These are phyloP conservation scores for Callosobruchus maculatus DNA, from an alignment of 2,888 invertebrate genomes.

Conservation along the genomic window DNA sequence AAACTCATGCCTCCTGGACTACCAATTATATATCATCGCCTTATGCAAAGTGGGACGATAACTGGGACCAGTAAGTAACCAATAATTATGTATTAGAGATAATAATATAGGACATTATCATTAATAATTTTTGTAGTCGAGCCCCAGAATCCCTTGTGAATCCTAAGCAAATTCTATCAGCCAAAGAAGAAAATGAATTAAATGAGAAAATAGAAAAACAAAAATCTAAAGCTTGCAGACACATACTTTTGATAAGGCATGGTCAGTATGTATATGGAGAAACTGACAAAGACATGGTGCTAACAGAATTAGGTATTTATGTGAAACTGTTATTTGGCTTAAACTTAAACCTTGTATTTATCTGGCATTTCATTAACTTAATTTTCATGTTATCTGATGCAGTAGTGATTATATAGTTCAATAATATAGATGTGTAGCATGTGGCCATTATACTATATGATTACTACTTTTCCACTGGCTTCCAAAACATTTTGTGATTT, in stretches of 20 bases:
- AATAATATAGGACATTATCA: too few species aligned
- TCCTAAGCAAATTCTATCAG: conserved; percentile 53
- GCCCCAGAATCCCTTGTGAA: conserved; percentile 69
- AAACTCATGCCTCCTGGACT: conserved; percentile 66
- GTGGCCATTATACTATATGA: too few species aligned
- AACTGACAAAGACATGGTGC: conserved; percentile 66
- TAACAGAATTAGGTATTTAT: conserved; percentile 73
- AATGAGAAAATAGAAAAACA: conserved; percentile 64
- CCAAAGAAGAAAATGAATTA: conserved; percentile 62
- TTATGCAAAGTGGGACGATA: conserved; percentile 72
- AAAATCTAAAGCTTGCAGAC: conserved; percentile 65
- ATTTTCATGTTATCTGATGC: too few species aligned
- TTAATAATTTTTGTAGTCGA: conserved; percentile 52
- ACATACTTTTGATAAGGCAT: conserved; percentile 87
- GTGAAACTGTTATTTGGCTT: too few species aligned
- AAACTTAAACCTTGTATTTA: too few species aligned
- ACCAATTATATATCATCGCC: conserved; percentile 61
- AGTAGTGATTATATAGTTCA: too few species aligned
- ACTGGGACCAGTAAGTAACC: conserved; percentile 80
- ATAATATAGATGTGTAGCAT: too few species aligned
- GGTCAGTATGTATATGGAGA: conserved; percentile 84
- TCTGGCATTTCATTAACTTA: too few species aligned
- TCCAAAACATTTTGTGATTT: too few species aligned
- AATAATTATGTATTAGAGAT: not conserved
- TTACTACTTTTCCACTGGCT: too few species aligned